phyloP scores from a whole-genome alignment of 2,888 invertebrate species.

The Eupsilia transversa region DNA sequence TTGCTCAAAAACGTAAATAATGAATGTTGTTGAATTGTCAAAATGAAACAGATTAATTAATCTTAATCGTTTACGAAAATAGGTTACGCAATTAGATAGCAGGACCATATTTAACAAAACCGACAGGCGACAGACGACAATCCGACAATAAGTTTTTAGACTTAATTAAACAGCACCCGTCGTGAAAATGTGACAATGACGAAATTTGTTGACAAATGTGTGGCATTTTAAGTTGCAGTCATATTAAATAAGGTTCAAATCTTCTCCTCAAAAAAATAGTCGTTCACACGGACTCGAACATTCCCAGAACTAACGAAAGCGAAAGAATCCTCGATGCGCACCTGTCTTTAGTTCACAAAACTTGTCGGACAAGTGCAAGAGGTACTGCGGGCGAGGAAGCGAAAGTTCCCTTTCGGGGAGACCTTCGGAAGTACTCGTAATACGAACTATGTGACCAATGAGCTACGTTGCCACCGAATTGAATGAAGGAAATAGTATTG shows the following conservation, averaged over 20 bases:
- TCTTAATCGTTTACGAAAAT: too few species aligned
- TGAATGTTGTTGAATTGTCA: too few species aligned
- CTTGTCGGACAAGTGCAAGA: conserved; percentile 48
- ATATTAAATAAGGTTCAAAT: background rate
- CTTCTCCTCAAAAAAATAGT: background rate
- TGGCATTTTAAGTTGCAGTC: background rate
- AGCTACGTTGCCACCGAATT: conserved; percentile 25
- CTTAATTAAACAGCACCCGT: too few species aligned
- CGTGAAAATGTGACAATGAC: too few species aligned
- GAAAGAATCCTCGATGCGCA: conserved; percentile 28
- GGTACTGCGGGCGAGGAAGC: conserved; percentile 48
- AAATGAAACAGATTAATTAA: too few species aligned
- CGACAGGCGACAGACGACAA: too few species aligned
- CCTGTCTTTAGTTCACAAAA: conserved; percentile 40
- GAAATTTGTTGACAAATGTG: too few species aligned
- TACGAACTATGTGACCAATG: conserved; percentile 21
- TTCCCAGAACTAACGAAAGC: background rate
- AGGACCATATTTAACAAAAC: too few species aligned
- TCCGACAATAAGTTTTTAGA: too few species aligned
- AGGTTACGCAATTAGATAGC: too few species aligned
- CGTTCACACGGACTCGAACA: background rate
- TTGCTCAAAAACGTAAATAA: too few species aligned
- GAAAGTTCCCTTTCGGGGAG: conserved; percentile 63
- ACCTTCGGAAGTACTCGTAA: conserved; percentile 61
- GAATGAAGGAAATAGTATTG: conserved; percentile 43